Conservation (phyloP, 2,797 vertebrate species). For the Sebastes goodei region DNA sequence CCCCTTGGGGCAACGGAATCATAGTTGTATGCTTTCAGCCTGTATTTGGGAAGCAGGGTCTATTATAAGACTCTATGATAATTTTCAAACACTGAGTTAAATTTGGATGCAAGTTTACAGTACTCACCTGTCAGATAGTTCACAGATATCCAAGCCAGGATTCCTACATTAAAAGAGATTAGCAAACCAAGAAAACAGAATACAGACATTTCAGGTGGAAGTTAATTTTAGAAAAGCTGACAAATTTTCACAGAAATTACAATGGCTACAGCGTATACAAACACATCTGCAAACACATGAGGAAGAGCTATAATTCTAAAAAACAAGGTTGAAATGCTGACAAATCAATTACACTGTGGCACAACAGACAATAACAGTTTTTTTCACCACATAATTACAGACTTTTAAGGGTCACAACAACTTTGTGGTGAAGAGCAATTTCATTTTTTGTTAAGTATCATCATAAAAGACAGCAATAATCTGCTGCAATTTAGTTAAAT, state of each 20-base stretch:
- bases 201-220: constrained; percentile 33
- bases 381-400: constrained; percentile 58
- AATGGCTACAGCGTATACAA: not conserved
- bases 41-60: not conserved
- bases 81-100: not conserved
- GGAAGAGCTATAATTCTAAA: not conserved
- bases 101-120: not conserved
- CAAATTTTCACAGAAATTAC: constrained; percentile 9
- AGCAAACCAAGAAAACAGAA: constrained; percentile 16
- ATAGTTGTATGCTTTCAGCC: constrained; percentile 2
- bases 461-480: constrained; percentile 61
- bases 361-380: constrained; percentile 35
- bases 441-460: constrained; percentile 56
- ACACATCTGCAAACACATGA: not conserved
- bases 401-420: constrained; percentile 44
- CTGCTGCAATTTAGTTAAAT: constrained; percentile 48
- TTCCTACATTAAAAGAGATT: constrained; percentile 80
- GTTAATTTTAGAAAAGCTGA: constrained; percentile 30
- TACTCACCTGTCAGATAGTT: constrained; percentile 94
- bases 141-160: constrained; percentile 96
- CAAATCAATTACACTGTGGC: constrained; percentile 51
- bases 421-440: constrained; percentile 39
- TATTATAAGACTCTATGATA: not conserved
- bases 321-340: constrained; percentile 59
- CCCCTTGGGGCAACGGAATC: constrained; percentile 17